Evolutionary conservation across 1,140 invertebrate genomes (phyloP), one percentile per base, ranked within the genome.

Genomic region (Leptinotarsa texana): DNA sequence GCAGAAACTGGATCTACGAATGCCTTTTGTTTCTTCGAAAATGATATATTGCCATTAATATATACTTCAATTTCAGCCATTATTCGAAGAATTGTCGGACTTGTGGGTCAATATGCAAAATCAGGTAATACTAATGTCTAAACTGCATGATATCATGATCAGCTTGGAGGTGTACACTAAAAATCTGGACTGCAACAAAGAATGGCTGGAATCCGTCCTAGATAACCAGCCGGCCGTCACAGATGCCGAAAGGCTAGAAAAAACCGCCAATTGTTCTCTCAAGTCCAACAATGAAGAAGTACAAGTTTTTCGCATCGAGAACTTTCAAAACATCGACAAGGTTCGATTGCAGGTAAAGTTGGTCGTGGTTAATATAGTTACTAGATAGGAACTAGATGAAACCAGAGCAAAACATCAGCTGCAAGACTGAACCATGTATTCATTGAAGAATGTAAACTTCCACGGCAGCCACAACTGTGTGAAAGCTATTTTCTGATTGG

Each of bases 61-160:
- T 11, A 42, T 8, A 42, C 33, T 42, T 57, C 15, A 15, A 4
- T 82, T 83, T 68, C 80, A 92, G 91, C 91, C 91, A 1, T 85
- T 90, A 51, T 92, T 92, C 80, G 86, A 87, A 42, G 87, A 89
- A 74, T 78, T 93, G 4, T 88, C 90, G 78, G 82, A 88, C 57
- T 86, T 88, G 6, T 93, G 92, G 92, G 85, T 88, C 11, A 83
- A 85, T 17, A 86, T 92, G 77, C 91, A 92, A 80, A 88, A 91
- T 75, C 87, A 90, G 69, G 88, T 90, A 75, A 88, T 89, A 21
- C 82, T 90, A n/a, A 80, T 92, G 57, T 89, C 88, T n/a, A 87
- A 87, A 15, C 84, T 90, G 3, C 90, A 89, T 77, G 85, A 86
- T 3, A 86, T 91, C 4, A 86, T 89, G 67, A 86, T 83, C 47